phyloP scores from a whole-genome alignment of 2,888 invertebrate species.

The Athalia cordata region DNA sequence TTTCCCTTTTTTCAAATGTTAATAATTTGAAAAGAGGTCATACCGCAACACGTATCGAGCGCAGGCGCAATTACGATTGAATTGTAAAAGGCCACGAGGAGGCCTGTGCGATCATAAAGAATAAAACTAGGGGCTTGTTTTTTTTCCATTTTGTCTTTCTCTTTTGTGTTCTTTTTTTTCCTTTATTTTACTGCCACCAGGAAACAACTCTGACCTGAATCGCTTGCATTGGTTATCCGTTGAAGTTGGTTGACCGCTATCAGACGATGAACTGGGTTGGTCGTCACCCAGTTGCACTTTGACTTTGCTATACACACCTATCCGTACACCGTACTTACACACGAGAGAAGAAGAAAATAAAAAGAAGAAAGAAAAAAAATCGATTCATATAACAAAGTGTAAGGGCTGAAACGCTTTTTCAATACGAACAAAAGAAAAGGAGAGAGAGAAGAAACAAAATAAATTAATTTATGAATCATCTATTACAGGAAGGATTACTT shows the following conservation, averaged over 20 bases:
- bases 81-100: neutral
- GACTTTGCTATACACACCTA: too few relatives aligned
- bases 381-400: too few relatives aligned
- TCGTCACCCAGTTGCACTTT: too few relatives aligned
- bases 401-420: too few relatives aligned
- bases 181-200: slow-evolving; percentile 18
- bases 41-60: slow-evolving; percentile 6
- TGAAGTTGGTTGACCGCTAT: slow-evolving; percentile 57
- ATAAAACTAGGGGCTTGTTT: too few relatives aligned
- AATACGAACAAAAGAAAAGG: too few relatives aligned
- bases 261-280: slow-evolving; percentile 42
- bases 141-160: too few relatives aligned
- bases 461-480: neutral
- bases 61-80: slow-evolving; percentile 2
- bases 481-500: neutral
- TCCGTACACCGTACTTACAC: neutral
- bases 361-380: neutral
- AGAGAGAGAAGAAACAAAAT: too few relatives aligned
- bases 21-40: slow-evolving; percentile 24
- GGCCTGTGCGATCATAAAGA: neutral
- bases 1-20: neutral
- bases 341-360: neutral
- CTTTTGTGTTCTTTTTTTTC: too few relatives aligned
- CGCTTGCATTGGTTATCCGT: slow-evolving; percentile 55
- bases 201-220: slow-evolving; percentile 69